Evolutionary conservation across 2,888 invertebrate species (phyloP), one percentile per base, ranked within the genome.

Genomic region (Patella ulyssiponensis): DNA sequence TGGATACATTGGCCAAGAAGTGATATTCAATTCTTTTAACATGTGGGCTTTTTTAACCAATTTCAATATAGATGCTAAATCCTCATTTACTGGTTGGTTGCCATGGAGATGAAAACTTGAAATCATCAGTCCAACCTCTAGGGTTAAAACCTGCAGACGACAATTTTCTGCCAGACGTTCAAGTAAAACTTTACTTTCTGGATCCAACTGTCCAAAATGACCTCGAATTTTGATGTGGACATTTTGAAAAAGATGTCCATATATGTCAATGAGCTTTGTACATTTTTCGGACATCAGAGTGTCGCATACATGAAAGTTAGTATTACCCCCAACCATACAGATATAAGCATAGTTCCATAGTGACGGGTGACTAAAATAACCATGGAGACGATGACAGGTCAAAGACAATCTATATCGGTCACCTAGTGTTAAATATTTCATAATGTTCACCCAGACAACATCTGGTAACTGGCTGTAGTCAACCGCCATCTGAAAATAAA

Each of bases 1-100:
- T 9, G 80, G 80, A 74, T 84, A 85, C 81, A 88, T 82, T 1
- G 89, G 89, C 89, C 89, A 89, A 0, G 88, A 87, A 5, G 81
- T 73, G 11, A 89, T 80, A 64, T 82, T 80, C 5, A 90, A 77
- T 27, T 78, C 77, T 69, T 85, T 87, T 71, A 89, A 82, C 27
- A 86, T 81, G 69, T 80, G 84, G 14, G 88, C 87, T 51, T 85
- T 85, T 23, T 80, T 73, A 1, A 88, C 82, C 74, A 89, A 84
- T 1, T 81, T 75, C 9, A 86, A 76, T 5, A 88, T 77, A 3
- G 82, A 81, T 53, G 77, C 78, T 9, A 88, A 74, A 52, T 85
- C 86, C 27, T 79, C 71, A 20, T 79, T 76, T 56, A 79, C 77
- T 4, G 83, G 86, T 11, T 74, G 75, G 51, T 76, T 77, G 17